Evolutionary conservation across 2,888 invertebrate species (phyloP), one percentile per base, ranked within the genome.

Genomic region (Oscheius myriophilus): DNA sequence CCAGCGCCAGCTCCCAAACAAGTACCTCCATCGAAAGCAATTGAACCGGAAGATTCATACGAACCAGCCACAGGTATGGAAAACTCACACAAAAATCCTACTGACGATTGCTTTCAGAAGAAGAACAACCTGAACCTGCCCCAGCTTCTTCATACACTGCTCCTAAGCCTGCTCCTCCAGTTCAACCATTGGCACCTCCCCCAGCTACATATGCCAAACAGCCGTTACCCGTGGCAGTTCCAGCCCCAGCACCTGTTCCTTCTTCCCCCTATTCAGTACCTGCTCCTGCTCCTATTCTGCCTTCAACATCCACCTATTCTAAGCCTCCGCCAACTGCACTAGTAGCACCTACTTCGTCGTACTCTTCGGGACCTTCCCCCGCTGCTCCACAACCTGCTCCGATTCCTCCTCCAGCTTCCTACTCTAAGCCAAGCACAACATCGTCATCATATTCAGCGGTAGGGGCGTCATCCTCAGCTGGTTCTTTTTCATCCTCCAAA

Each of bases 231-330:
- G 51, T 16, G 18, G 26, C 53, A 4, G 54, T 18, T 53, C 64
- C 64, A 64, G 18, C 53, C 6, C 57, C 66, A 46, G 57, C 46
- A 4, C 49, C 66, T 26, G 66, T n/a, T 46, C 49, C 61, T 23
- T 14, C 33, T 46, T 12, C 39, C 12, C 7, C 54, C 23, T 43
- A 39, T 43, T 45, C 59, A 16, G 46, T 1, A 12, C 45, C 46
- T 46, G n/a, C 45, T n/a, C 11, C 57, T 57, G 16, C 57, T 33
- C n/a, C 33, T 23, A 21, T 58, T 25, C 52, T n/a, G n/a, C n/a
- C 33, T 33, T 9, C 53, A 26, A 2, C 53, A 16, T 26, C 53
- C 12, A 57, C 41, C 11, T 41, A 57, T 1, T 42, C 21, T 39
- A 52, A 62, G 9, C 25, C 46, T 51, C 16, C 42, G 46, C 23